phyloP scores from a whole-genome alignment of 2,797 vertebrate genomes.

The Buphagus erythrorhynchus region DNA sequence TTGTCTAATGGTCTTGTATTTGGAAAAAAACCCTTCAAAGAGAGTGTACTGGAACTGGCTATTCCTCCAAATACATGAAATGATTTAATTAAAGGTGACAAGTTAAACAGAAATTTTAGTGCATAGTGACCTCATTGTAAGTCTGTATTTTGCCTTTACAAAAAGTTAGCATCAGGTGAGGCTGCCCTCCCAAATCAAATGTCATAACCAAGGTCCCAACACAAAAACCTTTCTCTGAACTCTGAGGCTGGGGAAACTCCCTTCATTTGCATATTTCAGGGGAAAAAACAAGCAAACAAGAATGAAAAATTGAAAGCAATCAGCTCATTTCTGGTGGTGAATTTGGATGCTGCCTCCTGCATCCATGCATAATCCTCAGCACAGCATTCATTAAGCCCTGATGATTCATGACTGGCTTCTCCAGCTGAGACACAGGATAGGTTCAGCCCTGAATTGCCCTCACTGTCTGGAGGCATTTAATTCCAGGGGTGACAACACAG shows the following conservation, averaged over 20 bases:
- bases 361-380: not conserved
- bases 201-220: not conserved
- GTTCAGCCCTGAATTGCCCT: slow-evolving; percentile 8
- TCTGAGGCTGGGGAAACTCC: not conserved
- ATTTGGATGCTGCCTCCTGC: not conserved
- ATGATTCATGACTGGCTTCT: slow-evolving; percentile 40
- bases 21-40: slow-evolving; percentile 53
- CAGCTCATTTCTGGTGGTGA: slow-evolving; percentile 25
- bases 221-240: not conserved
- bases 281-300: not conserved
- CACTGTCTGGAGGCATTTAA: slow-evolving; percentile 9
- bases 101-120: slow-evolving; percentile 10
- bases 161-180: slow-evolving; percentile 47
- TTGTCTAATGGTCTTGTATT: slow-evolving; percentile 44
- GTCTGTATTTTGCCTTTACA: not conserved
- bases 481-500: not conserved
- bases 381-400: slow-evolving; percentile 16
- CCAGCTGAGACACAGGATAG: slow-evolving; percentile 8
- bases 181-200: not conserved
- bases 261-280: slow-evolving; percentile 15
- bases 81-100: slow-evolving; percentile 75
- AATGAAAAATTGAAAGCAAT: slow-evolving; percentile 6
- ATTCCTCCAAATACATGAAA: slow-evolving; percentile 48
- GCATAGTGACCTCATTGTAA: slow-evolving; percentile 28
- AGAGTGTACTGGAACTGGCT: slow-evolving; percentile 10